Evolutionary conservation across 2,888 invertebrate genomes (phyloP), one percentile per base, ranked within the genome.

Genomic region (Tubiluchus corallicola): DNA sequence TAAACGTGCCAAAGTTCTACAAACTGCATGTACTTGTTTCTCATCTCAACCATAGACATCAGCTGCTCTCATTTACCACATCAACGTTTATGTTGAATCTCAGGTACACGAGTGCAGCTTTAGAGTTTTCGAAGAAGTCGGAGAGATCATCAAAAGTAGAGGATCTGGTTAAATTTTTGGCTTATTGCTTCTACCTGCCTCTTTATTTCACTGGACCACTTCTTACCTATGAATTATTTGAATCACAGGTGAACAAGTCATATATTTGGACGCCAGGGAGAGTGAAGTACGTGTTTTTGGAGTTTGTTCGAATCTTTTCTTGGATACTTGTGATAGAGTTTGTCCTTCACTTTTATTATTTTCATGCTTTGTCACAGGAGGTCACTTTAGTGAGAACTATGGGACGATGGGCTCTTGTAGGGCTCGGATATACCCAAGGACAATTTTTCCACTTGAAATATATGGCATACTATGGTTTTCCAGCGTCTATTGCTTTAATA

Each of bases 381-480:
- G 68, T 74, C 38, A 62, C 51, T 9, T 40, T 58, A 4, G 43
- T 60, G 15, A 60, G 66, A 49, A 62, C 64, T 44, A 62, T 82
- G 47, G 73, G 77, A 49, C 68, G 75, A 4, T 77, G 82, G 70
- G 76, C 79, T 18, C 68, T 87, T 20, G 80, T 80, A 64, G 88
- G 87, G 3, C 75, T 82, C 43, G 84, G 84, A 1, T 79, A 87
- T 55, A 77, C 79, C 59, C 80, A 87, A 74, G 90, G 90, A 0
- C 79, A 88, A 58, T 82, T 82, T 65, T 96, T 96, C 62, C 80
- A 83, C 60, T 66, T 83, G 47, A 92, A 90, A 61, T 96, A 96
- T 66, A 74, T 85, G 1, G 74, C 90, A 17, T 70, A 82, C 17
- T 96, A 90, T 66, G 94, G 94, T 0, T 62, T 83, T 20, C 74